Percentiles rank a stretch among this genome's conserved stretches.
phyloP scores from a whole-genome alignment of 2,797 vertebrate species.

The Molossus alvarezi region DNA sequence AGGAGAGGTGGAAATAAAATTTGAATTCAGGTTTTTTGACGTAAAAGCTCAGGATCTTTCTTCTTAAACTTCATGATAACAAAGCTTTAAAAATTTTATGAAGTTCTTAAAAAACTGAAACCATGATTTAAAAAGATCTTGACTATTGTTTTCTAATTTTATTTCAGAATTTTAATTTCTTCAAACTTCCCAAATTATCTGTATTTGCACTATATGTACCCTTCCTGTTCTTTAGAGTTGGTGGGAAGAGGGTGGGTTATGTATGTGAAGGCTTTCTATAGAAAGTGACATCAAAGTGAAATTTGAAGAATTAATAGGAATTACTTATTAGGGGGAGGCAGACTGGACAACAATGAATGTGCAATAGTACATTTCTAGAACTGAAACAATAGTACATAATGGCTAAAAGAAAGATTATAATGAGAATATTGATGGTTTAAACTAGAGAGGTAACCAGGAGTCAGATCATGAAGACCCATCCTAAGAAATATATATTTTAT shows the following conservation, averaged over 20 bases:
- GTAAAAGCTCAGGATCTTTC: background rate
- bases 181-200: background rate
- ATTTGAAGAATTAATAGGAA: background rate
- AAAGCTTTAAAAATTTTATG: background rate
- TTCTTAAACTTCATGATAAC: background rate
- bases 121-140: background rate
- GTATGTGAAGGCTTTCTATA: background rate
- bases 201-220: background rate
- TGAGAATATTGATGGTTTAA: background rate
- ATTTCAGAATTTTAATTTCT: conserved; percentile 6
- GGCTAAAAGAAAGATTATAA: background rate
- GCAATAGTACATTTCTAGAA: conserved; percentile 17
- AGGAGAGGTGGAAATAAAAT: background rate
- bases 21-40: background rate
- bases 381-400: background rate
- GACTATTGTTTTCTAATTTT: background rate
- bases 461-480: background rate
- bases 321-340: background rate
- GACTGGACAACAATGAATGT: background rate
- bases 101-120: background rate
- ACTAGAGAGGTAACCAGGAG: background rate
- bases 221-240: background rate
- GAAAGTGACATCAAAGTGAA: background rate
- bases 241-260: background rate
- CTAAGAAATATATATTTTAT: background rate